Evolutionary conservation across 35 echinoderm and acorn worm species (phyloP).

Genomic region (Amphiura filiformis): DNA sequence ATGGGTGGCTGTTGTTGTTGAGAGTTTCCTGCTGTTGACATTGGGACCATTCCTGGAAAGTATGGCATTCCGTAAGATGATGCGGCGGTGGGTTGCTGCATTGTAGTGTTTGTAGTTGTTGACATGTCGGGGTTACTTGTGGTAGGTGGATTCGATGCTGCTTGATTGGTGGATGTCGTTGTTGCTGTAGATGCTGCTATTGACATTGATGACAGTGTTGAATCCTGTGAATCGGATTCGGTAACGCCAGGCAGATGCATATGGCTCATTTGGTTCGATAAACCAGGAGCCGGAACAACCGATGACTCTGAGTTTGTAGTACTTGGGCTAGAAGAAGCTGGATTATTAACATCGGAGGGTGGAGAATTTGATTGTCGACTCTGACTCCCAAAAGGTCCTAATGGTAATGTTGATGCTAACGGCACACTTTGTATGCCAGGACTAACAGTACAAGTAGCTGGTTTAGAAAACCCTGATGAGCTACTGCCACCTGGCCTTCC

Average conservation of each 20-base stretch:
- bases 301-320: background rate
- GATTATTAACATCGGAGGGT: background rate
- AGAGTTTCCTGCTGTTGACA: background rate
- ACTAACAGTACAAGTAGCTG: conserved; percentile 4
- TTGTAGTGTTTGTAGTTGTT: background rate
- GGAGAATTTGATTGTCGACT: background rate
- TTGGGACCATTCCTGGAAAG: background rate
- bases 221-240: background rate
- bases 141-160: background rate
- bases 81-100: background rate
- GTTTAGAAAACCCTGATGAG: background rate
- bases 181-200: background rate
- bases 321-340: background rate
- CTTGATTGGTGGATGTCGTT: background rate
- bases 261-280: background rate
- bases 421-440: background rate
- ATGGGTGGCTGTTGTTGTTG: background rate
- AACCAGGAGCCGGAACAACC: background rate
- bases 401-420: background rate
- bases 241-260: background rate
- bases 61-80: background rate
- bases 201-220: background rate
- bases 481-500: too few relatives aligned
- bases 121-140: background rate
- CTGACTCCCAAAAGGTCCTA: background rate